Base-by-base conservation (phyloP, 2,113 vertebrate species). In the Notechis scutatus region DNA sequence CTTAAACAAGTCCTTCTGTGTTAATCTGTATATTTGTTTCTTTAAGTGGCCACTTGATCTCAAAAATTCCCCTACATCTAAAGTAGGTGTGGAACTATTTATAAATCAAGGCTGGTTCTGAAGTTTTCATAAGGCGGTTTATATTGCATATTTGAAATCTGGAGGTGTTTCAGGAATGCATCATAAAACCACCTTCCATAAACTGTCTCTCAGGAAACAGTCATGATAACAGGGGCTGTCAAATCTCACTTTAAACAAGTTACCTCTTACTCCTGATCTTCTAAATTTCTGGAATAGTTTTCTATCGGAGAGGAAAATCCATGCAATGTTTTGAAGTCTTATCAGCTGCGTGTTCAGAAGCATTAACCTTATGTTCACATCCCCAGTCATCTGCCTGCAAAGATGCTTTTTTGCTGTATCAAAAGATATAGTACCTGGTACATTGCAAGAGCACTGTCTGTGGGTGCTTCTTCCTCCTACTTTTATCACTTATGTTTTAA, bases 121-220 rank as follows among this genome's bases (percentile, higher is more conserved):
- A 95, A 96, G 95, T 96, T 97, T 97, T 97, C 97, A 96, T 96
- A 96, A 97, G 96, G 96, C 96, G 95, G 95, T 97, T 98, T 97
- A 97, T 96, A 97, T 94, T 97, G 96, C 96, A 95, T 97, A 97
- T 96, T 98, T 97, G 95, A 97, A 98, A 96, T 95, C 97, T 98
- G 97, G 97, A 98, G 95, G 93, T 94, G 97, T 97, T 98, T 98
- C 97, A 98, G 97, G 97, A 98, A 98, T 98, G 97, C 90, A 97
- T 98, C 96, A 96, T 97, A 97, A 98, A 98, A 98, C 96, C 96
- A 97, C 96, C 97, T 97, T 97, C 96, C 95, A 97, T 97, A 98
- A 98, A 98, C 97, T 94, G 95, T 97, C 94, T 97, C 97, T 98
- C 95, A 96, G 96, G 96, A 97, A 97, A 96, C 95, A 96, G 95